Base-by-base conservation (phyloP, 2,888 invertebrate species). In the Rhamnusium bicolor region DNA sequence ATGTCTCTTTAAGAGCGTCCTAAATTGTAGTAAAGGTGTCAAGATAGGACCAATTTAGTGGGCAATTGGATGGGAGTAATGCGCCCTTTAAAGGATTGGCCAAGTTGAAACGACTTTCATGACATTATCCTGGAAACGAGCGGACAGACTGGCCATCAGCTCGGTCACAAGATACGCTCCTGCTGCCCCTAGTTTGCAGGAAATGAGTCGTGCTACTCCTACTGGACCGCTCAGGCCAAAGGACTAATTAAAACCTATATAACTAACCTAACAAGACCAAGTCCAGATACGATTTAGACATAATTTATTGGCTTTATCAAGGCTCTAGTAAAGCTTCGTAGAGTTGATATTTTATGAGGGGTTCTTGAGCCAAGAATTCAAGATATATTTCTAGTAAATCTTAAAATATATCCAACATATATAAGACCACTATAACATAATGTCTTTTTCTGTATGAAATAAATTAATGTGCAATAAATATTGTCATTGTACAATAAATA, bases 21-120 rank as follows among this genome's bases (percentile, higher is more conserved):
- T 85, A 84, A 83, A 84, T 84, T 82, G 86, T 85, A 86, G 85
- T 86, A 87, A 87, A 87, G 87, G 88, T 88, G 88, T 87, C 88
- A 87, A 88, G 88, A 88, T 88, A 88, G 87, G 85, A 84, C 85
- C 86, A 87, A 88, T 88, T 88, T 88, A 88, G 85, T 85, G 87
- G 86, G 86, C 88, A 86, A 87, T 88, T 86, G 87, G 86, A 86
- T 84, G 86, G 86, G 86, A 87, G 86, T 87, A 87, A 88, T 87
- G 87, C 84, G 85, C 85, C 86, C 86, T 86, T 85, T 85, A 87
- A 87, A 87, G 87, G 87, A 87, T 86, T 85, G 87, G 84, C 86
- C 85, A 85, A 86, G 86, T 85, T 85, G 84, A 84, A 85, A 86
- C 85, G 86, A 86, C 84, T 85, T 83, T 84, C 83, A 79, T 81